A percentile compares a stretch with the other conserved stretches of the same genome.
phyloP scores from a whole-genome alignment of 2,797 vertebrate species.

The Choloepus didactylus region DNA sequence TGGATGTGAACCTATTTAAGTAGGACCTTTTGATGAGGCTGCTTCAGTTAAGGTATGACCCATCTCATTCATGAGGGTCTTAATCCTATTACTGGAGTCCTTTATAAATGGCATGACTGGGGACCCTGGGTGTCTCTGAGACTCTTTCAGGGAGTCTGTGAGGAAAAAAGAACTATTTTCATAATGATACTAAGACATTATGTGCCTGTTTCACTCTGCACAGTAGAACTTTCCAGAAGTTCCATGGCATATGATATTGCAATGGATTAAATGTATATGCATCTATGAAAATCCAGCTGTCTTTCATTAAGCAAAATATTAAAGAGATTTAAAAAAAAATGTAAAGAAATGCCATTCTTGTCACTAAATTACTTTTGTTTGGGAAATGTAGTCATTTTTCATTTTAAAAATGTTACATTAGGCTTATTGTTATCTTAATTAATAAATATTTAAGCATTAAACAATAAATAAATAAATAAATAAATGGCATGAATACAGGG shows the following conservation, averaged over 20 bases:
- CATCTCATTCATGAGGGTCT: too few relatives aligned
- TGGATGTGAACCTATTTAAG: not conserved
- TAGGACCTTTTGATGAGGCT: not conserved
- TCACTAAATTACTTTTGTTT: not conserved
- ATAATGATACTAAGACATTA: not conserved
- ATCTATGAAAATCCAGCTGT: not conserved
- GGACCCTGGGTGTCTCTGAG: not conserved
- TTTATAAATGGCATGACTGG: too few relatives aligned
- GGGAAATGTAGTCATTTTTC: not conserved
- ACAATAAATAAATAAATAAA: too few relatives aligned
- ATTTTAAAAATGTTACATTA: conserved; percentile 18
- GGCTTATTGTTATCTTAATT: not conserved
- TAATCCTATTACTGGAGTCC: too few relatives aligned
- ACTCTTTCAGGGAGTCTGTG: not conserved
- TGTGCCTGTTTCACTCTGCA: not conserved
- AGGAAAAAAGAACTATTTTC: not conserved
- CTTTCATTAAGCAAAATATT: not conserved
- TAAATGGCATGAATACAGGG: too few relatives aligned
- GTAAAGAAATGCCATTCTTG: not conserved
- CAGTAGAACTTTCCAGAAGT: not conserved
- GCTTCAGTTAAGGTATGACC: not conserved
- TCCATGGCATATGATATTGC: not conserved
- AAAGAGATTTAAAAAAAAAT: not conserved
- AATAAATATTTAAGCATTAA: not conserved
- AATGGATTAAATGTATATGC: not conserved